A percentile compares a stretch with the other conserved stretches of the same genome.
Evolutionary conservation across 2,113 vertebrate species (phyloP).

Genomic region (Xiphias gladius): DNA sequence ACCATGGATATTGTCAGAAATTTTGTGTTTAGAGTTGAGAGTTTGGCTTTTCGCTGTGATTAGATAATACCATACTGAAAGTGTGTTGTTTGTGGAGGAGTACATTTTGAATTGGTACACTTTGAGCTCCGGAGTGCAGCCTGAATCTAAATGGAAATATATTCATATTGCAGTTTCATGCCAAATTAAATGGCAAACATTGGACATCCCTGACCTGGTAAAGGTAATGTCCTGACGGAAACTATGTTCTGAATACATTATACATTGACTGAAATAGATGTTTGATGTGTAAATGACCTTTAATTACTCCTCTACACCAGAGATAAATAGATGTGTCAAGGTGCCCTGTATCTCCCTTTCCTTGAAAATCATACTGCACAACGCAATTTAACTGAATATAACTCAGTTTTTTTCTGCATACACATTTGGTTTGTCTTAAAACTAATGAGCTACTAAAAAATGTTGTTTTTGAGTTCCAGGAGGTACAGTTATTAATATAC

Average conservation of each 20-base stretch:
- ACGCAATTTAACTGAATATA: slow-evolving; percentile 17
- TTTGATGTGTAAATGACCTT: slow-evolving; percentile 56
- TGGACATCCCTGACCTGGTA: slow-evolving; percentile 14
- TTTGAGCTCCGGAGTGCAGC: neutral
- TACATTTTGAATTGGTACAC: neutral
- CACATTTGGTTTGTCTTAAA: slow-evolving; percentile 48
- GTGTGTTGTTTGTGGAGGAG: neutral
- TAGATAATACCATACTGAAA: slow-evolving; percentile 15
- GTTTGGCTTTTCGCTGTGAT: slow-evolving; percentile 8
- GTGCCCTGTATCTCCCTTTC: neutral
- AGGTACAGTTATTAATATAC: slow-evolving; percentile 63
- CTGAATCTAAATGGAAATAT: slow-evolving; percentile 13
- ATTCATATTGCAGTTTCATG: neutral
- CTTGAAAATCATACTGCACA: slow-evolving; percentile 16
- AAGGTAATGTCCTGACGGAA: slow-evolving; percentile 7
- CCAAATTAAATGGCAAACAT: slow-evolving; percentile 11
- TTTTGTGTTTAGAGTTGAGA: neutral
- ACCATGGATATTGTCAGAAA: too few species aligned
- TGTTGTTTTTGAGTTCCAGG: slow-evolving; percentile 39
- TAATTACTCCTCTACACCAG: slow-evolving; percentile 4
- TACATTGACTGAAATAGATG: neutral
- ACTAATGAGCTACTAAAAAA: slow-evolving; percentile 50
- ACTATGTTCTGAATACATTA: slow-evolving; percentile 7
- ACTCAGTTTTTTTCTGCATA: slow-evolving; percentile 24
- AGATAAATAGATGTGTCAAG: slow-evolving; percentile 23